Evolutionary conservation across 2,113 vertebrate species (phyloP), one percentile per base, ranked within the genome.

Genomic region (Etheostoma spectabile): DNA sequence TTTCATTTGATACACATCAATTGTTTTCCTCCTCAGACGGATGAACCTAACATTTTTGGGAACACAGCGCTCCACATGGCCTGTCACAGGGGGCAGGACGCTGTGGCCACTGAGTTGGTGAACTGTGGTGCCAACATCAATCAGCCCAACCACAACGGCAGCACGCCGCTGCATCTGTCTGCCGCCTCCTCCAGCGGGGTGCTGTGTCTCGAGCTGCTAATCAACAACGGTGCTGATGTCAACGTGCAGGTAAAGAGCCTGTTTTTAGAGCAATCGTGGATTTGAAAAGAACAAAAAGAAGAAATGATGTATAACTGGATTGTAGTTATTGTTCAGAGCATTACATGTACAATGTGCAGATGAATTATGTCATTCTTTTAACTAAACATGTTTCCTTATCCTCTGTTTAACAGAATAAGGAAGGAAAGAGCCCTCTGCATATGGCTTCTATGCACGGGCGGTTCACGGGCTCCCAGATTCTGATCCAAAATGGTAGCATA

Each of bases 21-120:
- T 24, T 42, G 1, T 69, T 60, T 64, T 38, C 67, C 4, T 45
- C 24, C 57, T 53, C 88, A 99, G 98, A 96, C 96, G 0, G 97
- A 99, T 56, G 97, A 99, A 77, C 95, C 95, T 65, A 99, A 99
- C 7, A 85, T 86, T 48, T 98, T 95, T 38, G 98, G 98, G 48
- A 99, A 98, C 95, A 97, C 97, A 18, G 97, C 97, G n/a, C 96
- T 99, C 89, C 98, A 99, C 94, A 97, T 99, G 42, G 97, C 97
- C 72, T 99, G 98, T 90, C 96, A 98, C 93, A 96, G 94, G 79
- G 98, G 98, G 45, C 97, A 98, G 81, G 97, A 98, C 60, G 93
- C 96, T 0, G 97, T 98, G 92, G 98, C 97, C 79, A 94, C 95
- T 0, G 97, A 99, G 89, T 95, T 99, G 91, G 96, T 99, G 69